Conservation (phyloP, 2,797 vertebrate genomes). For the Scomberomorus guttatus region DNA sequence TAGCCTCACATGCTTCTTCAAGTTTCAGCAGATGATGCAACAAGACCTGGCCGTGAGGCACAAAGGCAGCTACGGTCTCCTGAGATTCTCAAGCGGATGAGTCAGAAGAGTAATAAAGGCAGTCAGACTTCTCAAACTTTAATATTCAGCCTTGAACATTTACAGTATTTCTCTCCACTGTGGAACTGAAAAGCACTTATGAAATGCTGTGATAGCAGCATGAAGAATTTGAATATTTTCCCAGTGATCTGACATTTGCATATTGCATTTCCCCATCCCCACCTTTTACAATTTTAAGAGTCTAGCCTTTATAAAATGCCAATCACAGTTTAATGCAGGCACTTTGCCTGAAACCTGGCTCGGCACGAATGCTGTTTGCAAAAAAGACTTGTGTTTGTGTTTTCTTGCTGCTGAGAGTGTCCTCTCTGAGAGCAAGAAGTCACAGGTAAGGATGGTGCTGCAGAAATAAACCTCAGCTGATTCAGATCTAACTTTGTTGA, state of each 20-base stretch:
- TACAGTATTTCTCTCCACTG: constrained; percentile 32
- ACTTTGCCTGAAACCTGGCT: not conserved
- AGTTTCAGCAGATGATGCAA: constrained; percentile 20
- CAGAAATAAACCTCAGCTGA: constrained; percentile 6
- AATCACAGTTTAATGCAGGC: constrained; percentile 26
- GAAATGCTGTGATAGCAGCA: constrained; percentile 38
- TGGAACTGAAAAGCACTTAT: constrained; percentile 51
- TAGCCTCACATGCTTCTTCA: constrained; percentile 14
- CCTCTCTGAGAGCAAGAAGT: not conserved
- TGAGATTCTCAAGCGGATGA: constrained; percentile 47
- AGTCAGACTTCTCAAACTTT: constrained; percentile 47
- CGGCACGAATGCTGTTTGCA: not conserved
- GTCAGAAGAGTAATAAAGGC: constrained; percentile 51
- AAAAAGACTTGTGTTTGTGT: constrained; percentile 1
- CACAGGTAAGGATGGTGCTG: constrained; percentile 17
- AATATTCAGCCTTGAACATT: constrained; percentile 58
- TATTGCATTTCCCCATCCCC: constrained; percentile 39
- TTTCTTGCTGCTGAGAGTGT: not conserved
- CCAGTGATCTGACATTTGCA: constrained; percentile 55
- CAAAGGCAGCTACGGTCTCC: constrained; percentile 31
- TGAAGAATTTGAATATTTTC: constrained; percentile 39
- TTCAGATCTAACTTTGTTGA: not conserved
- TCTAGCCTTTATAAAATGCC: constrained; percentile 40
- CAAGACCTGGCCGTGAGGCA: constrained; percentile 23
- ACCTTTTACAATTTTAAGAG: constrained; percentile 22